phyloP scores from a whole-genome alignment of 2,888 invertebrate genomes.

The Ennomos erosarius region DNA sequence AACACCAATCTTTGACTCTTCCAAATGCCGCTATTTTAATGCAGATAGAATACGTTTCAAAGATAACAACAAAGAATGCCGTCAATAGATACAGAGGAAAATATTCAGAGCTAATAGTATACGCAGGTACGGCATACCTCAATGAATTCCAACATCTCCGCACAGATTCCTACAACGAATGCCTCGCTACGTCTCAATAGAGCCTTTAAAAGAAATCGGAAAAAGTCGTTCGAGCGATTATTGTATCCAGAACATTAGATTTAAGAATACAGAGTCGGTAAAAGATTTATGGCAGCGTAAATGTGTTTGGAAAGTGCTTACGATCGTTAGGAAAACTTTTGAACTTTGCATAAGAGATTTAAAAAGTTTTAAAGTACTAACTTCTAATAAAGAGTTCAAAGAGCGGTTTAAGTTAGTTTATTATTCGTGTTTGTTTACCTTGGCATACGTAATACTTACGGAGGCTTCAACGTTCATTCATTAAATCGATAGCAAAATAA shows the following conservation, averaged over 20 bases:
- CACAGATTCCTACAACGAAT: constrained; percentile 43
- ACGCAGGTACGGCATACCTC: constrained; percentile 21
- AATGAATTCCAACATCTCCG: constrained; percentile 40
- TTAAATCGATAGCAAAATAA: constrained; percentile 8
- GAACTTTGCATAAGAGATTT: neutral
- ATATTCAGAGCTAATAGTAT: constrained; percentile 25
- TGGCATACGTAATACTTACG: neutral
- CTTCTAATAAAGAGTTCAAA: too few species aligned
- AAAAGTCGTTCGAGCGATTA: constrained; percentile 37
- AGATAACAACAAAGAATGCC: constrained; percentile 11
- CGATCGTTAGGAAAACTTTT: constrained; percentile 1
- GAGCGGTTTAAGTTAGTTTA: neutral
- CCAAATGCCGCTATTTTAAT: too few species aligned
- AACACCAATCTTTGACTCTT: neutral
- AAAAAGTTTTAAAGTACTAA: neutral
- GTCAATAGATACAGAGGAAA: constrained; percentile 22
- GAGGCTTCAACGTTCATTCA: constrained; percentile 1
- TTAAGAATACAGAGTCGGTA: constrained; percentile 22
- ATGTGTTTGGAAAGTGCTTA: constrained; percentile 12
- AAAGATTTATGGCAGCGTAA: constrained; percentile 20
- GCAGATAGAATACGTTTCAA: neutral
- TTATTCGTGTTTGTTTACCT: neutral
- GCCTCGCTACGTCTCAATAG: constrained; percentile 44
- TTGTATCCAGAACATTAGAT: constrained; percentile 25
- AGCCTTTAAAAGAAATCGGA: constrained; percentile 44